phyloP scores from a whole-genome alignment of 1,140 invertebrate genomes.

The Phthorimaea operculella region DNA sequence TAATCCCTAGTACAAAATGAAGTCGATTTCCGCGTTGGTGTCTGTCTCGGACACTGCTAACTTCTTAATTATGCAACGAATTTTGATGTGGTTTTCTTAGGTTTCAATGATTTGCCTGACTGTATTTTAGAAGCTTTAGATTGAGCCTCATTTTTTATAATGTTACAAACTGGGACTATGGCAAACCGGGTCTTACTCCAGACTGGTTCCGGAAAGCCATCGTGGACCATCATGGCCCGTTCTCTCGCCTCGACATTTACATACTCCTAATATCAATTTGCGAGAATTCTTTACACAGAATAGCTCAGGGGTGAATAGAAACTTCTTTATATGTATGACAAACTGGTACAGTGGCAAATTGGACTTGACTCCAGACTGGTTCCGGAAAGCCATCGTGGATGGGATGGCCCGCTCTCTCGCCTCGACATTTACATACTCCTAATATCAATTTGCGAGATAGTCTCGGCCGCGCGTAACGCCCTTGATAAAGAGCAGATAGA shows the following conservation, averaged over 20 bases:
- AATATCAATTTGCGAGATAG: not conserved
- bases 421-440: not conserved
- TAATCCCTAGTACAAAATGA: too few species aligned
- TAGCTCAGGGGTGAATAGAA: too few species aligned
- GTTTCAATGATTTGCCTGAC: too few species aligned
- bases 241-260: not conserved
- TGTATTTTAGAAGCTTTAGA: too few species aligned
- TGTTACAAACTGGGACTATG: too few species aligned
- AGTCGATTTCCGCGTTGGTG: too few species aligned
- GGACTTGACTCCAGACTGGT: conserved; percentile 31
- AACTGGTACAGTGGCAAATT: not conserved
- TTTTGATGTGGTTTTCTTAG: too few species aligned
- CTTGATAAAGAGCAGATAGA: not conserved
- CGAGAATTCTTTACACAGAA: too few species aligned
- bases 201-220: conserved; percentile 42
- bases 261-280: not conserved
- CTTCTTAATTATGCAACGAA: too few species aligned
- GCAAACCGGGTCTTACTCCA: conserved; percentile 23
- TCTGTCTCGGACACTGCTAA: too few species aligned
- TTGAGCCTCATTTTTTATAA: too few species aligned
- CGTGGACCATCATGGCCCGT: not conserved
- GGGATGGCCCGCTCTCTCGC: not conserved
- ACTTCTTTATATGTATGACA: too few species aligned
- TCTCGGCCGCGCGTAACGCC: not conserved
- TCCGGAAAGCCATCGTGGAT: conserved; percentile 35